Conservation (phyloP, 2,888 invertebrate species). For the Yponomeuta cagnagella region DNA sequence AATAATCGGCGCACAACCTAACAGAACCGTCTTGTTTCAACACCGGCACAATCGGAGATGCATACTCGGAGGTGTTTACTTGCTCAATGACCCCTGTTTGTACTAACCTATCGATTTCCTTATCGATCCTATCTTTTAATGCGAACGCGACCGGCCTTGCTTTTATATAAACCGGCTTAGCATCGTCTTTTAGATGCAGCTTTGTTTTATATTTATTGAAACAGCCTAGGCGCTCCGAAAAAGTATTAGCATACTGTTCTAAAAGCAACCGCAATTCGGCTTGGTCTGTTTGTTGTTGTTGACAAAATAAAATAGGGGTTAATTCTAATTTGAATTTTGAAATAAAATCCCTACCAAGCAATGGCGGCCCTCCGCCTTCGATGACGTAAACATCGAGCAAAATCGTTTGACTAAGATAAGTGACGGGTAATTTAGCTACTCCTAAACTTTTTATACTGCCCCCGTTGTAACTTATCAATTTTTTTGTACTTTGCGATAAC, state of each 20-base stretch:
- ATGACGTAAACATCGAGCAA: too few species aligned
- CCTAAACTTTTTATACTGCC: too few species aligned
- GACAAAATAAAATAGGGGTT: not conserved
- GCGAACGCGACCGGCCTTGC: conserved; percentile 16
- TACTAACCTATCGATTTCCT: conserved; percentile 15
- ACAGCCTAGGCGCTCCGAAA: conserved; percentile 14
- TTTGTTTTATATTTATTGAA: conserved; percentile 15
- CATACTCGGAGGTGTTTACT: conserved; percentile 17
- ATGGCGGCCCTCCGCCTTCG: too few species aligned
- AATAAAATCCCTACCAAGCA: too few species aligned
- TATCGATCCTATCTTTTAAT: conserved; percentile 11
- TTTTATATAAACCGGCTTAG: conserved; percentile 14
- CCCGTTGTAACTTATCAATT: too few species aligned
- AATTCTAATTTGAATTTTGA: conserved; percentile 13
- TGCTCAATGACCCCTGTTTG: conserved; percentile 13
- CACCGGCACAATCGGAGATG: conserved; percentile 2
- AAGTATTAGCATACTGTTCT: conserved; percentile 12
- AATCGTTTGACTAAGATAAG: too few species aligned
- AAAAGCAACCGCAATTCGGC: not conserved
- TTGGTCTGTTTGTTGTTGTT: not conserved
- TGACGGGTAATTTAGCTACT: too few species aligned
- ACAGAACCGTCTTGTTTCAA: too few species aligned
- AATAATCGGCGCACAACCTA: not conserved
- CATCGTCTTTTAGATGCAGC: conserved; percentile 16
- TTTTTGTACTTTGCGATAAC: not conserved